Conservation (phyloP, 1,140 invertebrate species). For the Hycleus cichorii region DNA sequence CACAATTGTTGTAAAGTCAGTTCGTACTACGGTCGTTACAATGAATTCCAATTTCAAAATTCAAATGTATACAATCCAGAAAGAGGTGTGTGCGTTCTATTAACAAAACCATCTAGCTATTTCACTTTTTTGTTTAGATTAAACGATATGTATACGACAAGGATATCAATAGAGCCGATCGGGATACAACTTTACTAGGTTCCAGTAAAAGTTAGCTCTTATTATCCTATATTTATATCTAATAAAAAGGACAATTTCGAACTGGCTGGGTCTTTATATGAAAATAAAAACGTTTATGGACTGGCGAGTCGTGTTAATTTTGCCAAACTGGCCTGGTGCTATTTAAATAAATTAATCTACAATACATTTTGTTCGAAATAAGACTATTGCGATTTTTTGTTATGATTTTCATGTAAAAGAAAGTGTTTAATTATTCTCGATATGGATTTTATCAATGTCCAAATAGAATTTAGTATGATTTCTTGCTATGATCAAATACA, state of each 20-base stretch:
- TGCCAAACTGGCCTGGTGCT: neutral
- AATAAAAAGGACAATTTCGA: slow-evolving; percentile 15
- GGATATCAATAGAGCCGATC: neutral
- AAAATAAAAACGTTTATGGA: slow-evolving; percentile 11
- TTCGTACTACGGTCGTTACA: slow-evolving; percentile 19
- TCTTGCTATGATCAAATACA: slow-evolving; percentile 11
- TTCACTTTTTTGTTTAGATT: neutral
- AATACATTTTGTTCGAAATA: too few species aligned
- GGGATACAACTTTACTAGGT: neutral
- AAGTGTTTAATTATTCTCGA: too few species aligned
- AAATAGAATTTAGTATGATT: slow-evolving; percentile 10
- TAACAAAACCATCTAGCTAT: neutral
- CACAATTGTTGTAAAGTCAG: slow-evolving; percentile 20
- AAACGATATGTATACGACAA: neutral
- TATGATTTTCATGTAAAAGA: too few species aligned
- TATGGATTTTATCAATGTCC: slow-evolving; percentile 4
- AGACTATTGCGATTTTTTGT: too few species aligned
- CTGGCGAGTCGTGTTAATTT: slow-evolving; percentile 11
- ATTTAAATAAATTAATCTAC: too few species aligned
- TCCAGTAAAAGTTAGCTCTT: slow-evolving; percentile 1
- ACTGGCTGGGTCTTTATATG: slow-evolving; percentile 10
- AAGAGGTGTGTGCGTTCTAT: too few species aligned
- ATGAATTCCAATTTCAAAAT: slow-evolving; percentile 34
- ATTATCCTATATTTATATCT: slow-evolving; percentile 10
- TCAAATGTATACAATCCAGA: slow-evolving; percentile 22